A percentile compares a stretch with the other conserved stretches of the same genome.
These are phyloP conservation scores for Lithodes maja DNA, from an alignment of 2,888 invertebrate species.

Conservation along the genomic window DNA sequence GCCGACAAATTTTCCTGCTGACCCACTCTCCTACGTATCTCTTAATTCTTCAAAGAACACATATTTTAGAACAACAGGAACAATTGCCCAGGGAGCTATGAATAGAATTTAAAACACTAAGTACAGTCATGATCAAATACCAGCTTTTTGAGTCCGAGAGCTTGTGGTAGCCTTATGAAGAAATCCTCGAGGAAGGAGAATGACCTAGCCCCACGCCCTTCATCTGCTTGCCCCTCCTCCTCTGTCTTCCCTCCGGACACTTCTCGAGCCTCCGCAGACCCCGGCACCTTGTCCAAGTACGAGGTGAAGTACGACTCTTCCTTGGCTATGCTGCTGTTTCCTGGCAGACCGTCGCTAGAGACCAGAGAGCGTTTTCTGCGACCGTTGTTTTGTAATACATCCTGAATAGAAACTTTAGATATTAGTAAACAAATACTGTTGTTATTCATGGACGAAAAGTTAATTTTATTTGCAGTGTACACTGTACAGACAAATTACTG, in stretches of 20 bases:
- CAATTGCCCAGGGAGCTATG: too few species aligned
- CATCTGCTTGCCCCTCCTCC: not conserved
- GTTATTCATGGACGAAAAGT: too few species aligned
- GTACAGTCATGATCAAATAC: too few species aligned
- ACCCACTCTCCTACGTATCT: too few species aligned
- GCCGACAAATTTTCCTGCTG: too few species aligned
- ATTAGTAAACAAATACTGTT: not conserved
- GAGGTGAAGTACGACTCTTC: slow-evolving; percentile 28
- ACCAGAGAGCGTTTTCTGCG: slow-evolving; percentile 35
- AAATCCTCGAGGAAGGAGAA: slow-evolving; percentile 61
- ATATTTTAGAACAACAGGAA: too few species aligned
- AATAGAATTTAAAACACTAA: too few species aligned
- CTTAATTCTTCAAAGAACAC: too few species aligned
- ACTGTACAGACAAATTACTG: too few species aligned
- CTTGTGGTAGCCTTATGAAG: slow-evolving; percentile 48
- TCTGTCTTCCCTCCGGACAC: not conserved
- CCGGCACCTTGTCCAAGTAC: slow-evolving; percentile 36
- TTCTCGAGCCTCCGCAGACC: not conserved
- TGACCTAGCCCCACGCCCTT: not conserved
- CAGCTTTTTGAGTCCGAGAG: slow-evolving; percentile 32
- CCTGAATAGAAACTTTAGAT: slow-evolving; percentile 8
- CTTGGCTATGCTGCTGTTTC: slow-evolving; percentile 1
- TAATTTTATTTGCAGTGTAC: too few species aligned
- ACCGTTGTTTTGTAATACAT: slow-evolving; percentile 57
- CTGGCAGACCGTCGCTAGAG: not conserved